Evolutionary conservation across 2,797 vertebrate species (phyloP).

Genomic region (Etheostoma perlongum): DNA sequence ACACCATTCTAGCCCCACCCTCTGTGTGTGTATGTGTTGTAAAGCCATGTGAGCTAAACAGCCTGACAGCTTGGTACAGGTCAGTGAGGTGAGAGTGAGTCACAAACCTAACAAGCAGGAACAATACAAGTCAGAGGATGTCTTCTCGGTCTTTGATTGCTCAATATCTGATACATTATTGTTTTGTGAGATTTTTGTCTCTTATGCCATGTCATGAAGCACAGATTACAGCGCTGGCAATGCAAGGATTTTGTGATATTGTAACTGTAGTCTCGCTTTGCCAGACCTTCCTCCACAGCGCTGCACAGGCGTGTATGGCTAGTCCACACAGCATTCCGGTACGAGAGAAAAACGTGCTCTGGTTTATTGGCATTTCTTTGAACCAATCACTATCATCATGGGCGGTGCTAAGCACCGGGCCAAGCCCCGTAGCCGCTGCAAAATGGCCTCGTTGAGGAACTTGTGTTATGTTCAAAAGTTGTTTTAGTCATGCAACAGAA

Average conservation of each 20-base stretch:
- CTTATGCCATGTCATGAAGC: neutral
- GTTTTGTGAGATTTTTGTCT: conserved; percentile 3
- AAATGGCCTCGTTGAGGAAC: too few species aligned
- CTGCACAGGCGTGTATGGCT: too few species aligned
- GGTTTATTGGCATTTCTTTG: too few species aligned
- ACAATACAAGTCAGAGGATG: conserved; percentile 4
- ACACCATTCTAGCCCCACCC: conserved; percentile 34
- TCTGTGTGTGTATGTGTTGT: conserved; percentile 8
- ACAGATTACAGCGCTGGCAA: neutral
- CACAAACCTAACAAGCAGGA: conserved; percentile 40
- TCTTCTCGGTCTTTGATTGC: neutral
- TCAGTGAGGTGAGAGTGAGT: conserved; percentile 51
- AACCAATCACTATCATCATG: too few species aligned
- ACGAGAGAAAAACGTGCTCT: too few species aligned
- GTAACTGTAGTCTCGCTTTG: neutral
- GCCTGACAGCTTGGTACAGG: conserved; percentile 19
- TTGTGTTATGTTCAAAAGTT: too few species aligned
- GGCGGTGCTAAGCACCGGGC: too few species aligned
- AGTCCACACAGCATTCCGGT: too few species aligned
- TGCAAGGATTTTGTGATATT: neutral
- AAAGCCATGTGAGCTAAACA: too few species aligned
- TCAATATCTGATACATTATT: conserved; percentile 10
- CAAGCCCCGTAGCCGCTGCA: too few species aligned
- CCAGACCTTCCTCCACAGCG: too few species aligned
- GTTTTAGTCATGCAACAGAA: too few species aligned